Evolutionary conservation across 2,797 vertebrate genomes (phyloP).

Genomic region (Cygnus olor): DNA sequence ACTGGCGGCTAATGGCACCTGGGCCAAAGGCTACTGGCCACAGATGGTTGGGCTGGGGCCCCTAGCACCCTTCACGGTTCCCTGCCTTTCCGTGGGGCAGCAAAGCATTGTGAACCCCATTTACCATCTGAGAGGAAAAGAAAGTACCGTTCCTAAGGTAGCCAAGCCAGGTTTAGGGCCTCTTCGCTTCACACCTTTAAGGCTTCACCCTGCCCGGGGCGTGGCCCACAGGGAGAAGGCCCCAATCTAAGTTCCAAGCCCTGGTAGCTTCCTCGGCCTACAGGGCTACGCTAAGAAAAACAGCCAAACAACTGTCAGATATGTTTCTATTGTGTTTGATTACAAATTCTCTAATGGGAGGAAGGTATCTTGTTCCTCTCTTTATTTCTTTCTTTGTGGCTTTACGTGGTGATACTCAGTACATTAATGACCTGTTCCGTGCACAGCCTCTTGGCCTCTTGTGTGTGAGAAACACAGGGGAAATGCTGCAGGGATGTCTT

Average conservation of each 20-base stretch:
- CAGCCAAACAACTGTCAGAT: background rate
- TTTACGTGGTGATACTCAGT: background rate
- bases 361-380: background rate
- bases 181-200: no score
- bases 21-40: no score
- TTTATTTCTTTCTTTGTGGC: background rate
- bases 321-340: background rate
- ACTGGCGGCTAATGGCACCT: no score
- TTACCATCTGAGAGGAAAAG: accelerated
- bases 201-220: background rate
- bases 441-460: background rate
- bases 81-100: background rate
- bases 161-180: no score
- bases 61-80: background rate
- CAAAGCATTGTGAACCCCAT: accelerated
- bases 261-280: background rate
- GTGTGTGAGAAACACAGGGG: background rate
- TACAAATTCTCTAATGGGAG: accelerated
- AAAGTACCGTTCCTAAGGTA: accelerated
- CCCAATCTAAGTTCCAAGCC: no score
- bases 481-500: accelerated
- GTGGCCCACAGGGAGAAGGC: no score
- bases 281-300: accelerated
- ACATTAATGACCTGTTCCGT: no score
- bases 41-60: no score